Evolutionary conservation across 2,113 vertebrate species (phyloP).

Genomic region (Laticauda laticaudata): DNA sequence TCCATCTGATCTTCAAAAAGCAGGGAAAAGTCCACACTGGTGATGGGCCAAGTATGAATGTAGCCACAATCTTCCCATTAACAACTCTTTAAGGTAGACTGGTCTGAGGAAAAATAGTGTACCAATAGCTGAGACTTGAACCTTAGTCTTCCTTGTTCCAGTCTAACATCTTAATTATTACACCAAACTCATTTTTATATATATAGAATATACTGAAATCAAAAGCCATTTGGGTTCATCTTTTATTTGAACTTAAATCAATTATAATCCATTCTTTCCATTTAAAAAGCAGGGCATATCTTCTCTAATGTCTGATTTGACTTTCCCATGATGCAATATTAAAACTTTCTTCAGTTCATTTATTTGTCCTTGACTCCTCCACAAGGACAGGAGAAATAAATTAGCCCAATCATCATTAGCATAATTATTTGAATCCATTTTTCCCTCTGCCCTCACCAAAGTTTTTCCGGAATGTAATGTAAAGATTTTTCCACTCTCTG

Average conservation of each 20-base stretch:
- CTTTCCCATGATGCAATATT: not conserved
- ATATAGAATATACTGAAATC: not conserved
- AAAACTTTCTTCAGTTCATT: not conserved
- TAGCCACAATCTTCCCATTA: not conserved
- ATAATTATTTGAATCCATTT: not conserved
- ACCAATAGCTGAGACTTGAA: not conserved
- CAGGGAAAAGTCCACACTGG: not conserved
- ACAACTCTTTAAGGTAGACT: not conserved
- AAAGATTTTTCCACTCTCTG: not conserved
- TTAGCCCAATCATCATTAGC: not conserved
- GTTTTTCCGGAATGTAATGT: not conserved
- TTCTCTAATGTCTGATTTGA: not conserved
- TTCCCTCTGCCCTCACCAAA: not conserved
- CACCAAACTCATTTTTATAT: not conserved
- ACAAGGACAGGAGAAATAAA: not conserved
- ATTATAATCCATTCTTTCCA: not conserved
- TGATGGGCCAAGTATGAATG: not conserved
- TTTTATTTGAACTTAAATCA: not conserved
- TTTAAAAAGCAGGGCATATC: not conserved
- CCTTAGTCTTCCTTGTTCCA: not conserved
- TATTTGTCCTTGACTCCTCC: not conserved
- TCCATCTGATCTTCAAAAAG: not conserved
- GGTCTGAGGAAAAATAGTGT: not conserved
- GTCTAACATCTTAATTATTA: not conserved
- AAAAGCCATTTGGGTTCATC: not conserved